Base-by-base conservation (phyloP, 2,888 invertebrate species). In the Apodemia mormo region DNA sequence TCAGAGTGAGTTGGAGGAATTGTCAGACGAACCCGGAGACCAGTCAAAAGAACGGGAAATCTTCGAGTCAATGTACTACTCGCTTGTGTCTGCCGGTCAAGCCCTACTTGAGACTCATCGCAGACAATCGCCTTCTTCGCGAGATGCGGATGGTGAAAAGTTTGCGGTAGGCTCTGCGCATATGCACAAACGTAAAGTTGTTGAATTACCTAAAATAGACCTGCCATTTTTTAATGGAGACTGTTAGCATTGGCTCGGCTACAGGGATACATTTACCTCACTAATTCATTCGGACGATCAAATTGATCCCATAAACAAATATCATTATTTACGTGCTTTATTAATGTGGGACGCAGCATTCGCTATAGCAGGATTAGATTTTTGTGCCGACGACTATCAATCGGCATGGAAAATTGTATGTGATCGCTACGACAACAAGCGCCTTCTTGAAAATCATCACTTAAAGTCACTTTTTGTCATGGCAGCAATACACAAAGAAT, bases 361-460 rank as follows among this genome's bases (percentile, higher is more conserved):
- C 49, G 29, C 73, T 0, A 74, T 76, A 49, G 67, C 72, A 69
- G 72, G 69, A 8, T 61, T 76, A 30, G 74, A 76, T 14, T 75
- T 77, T 56, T 74, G 71, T 58, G 64, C 72, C 3, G 68, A 71
- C 7, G 76, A 76, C 49, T 77, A 77, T 52, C 61, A 61, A 8
- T 29, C 61, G 14, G 68, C 70, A 8, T 68, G 45, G 68, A 40
- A 68, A 43, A 49, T 70, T 10, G 9, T 45, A 29, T 68, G 70
- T 72, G 33, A 76, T 73, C 33, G 68, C 8, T 68, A 68, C 29
- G 29, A 78, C 49, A 78, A 76, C 33, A 70, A 73, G 8, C 71
- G 73, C 3, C 22, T 79, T 8, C 61, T 79, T 7, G 33, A 77
- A 10, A 75, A 77, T 64, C 74, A 77, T 65, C 78, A 78, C 54